Conservation (phyloP, 2,113 vertebrate species). For the Brevimyrus niger region DNA sequence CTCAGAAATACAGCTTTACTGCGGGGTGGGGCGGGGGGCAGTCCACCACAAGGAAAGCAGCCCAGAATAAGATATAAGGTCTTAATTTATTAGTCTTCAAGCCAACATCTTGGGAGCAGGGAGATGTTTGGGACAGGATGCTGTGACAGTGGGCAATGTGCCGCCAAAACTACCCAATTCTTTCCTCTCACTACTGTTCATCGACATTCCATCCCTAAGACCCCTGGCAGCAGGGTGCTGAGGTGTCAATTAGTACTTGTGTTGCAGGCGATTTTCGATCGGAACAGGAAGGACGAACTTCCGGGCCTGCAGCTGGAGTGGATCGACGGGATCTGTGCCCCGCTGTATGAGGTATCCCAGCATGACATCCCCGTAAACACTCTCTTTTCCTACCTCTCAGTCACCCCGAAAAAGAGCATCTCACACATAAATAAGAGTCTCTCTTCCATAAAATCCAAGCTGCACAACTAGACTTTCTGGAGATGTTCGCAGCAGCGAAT, state of each 20-base stretch:
- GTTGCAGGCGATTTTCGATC: constrained; percentile 95
- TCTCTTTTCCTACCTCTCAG: background rate
- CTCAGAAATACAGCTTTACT: background rate
- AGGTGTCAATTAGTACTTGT: constrained; percentile 39
- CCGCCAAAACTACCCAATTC: background rate
- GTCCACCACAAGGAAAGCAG: background rate
- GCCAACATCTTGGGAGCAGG: background rate
- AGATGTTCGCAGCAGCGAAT: background rate
- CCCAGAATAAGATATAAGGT: background rate
- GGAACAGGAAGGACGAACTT: constrained; percentile 95
- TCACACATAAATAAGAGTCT: background rate
- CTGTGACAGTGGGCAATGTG: background rate
- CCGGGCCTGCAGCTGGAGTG: constrained; percentile 91
- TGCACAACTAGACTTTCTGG: background rate
- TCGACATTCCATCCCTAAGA: background rate
- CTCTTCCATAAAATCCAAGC: background rate
- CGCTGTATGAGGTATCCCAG: constrained; percentile 83
- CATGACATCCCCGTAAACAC: background rate
- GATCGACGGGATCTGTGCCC: constrained; percentile 95
- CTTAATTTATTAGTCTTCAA: background rate
- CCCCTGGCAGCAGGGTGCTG: constrained; percentile 18
- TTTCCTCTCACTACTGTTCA: background rate
- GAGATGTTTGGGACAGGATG: background rate
- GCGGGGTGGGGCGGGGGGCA: background rate
- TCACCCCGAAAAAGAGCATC: background rate